These are phyloP conservation scores for Gnathonemus longibarbis DNA, from an alignment of 2,113 vertebrate genomes.

Conservation along the genomic window DNA sequence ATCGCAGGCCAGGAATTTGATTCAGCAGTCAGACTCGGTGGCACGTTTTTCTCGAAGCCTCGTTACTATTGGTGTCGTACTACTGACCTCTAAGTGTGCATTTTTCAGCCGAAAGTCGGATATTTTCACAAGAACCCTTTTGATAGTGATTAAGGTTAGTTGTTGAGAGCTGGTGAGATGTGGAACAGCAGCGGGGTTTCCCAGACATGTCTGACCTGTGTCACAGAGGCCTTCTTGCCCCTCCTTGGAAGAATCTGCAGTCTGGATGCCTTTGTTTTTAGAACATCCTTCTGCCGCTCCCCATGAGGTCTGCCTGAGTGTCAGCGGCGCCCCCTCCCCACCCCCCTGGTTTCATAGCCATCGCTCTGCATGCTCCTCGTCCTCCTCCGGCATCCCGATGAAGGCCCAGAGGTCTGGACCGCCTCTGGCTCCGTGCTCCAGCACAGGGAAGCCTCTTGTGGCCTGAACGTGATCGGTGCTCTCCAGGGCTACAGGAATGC, in stretches of 20 bases:
- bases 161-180: not conserved
- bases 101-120: not conserved
- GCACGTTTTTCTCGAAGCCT: not conserved
- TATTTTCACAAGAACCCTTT: not conserved
- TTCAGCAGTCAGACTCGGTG: not conserved
- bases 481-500: not conserved
- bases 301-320: not conserved
- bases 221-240: not conserved
- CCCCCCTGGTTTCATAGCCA: not conserved
- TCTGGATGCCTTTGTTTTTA: not conserved
- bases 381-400: not conserved
- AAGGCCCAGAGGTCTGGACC: not conserved
- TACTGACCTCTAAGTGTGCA: not conserved
- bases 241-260: not conserved
- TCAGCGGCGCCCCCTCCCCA: not conserved
- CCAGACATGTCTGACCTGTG: not conserved
- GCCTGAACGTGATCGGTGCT: not conserved
- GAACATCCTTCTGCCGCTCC: not conserved
- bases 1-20: not conserved
- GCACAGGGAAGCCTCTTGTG: not conserved
- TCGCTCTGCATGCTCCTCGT: not conserved
- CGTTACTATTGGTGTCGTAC: not conserved
- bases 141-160: not conserved
- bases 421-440: not conserved
- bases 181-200: no score